Evolutionary conservation across 1,140 invertebrate genomes (phyloP), one percentile per base, ranked within the genome.

Genomic region (Arctopsyche grandis): DNA sequence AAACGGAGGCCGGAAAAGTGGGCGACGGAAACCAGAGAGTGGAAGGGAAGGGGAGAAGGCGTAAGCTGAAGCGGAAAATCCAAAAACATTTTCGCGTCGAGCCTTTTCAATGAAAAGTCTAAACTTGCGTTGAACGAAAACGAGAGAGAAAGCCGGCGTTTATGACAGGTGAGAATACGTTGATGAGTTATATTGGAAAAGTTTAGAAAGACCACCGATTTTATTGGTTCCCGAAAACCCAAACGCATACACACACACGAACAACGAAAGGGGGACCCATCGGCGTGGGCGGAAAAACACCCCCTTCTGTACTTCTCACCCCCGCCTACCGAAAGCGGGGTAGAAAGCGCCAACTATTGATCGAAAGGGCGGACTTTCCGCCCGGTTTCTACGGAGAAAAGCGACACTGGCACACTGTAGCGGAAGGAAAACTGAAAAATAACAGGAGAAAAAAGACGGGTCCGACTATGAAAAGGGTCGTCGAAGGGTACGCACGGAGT

Each of bases 141-240:
- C 44, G 44, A 3, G 48, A 52, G 16, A 52, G 12, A 16, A 12
- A 52, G 48, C 48, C 48, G 48, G 16, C 24, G 16, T 74, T 74
- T 74, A 74, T 74, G 70, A 75, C 48, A 75, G 73, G 73, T 60
- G 73, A 75, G 43, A n/a, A 52, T 22, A 38, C 74, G 29, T 58
- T 63, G 74, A 76, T 76, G 74, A 76, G 56, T 63, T 60, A 76
- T 58, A 63, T 63, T 43, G 74, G 74, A 63, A 63, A 76, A 76
- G 56, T 76, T 58, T 58, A 63, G 43, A 74, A 74, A 74, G 43
- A 24, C 70, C 43, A n/a, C 44, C 48, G 48, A 74, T 74, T 74
- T 74, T 74, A 74, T 74, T 74, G 70, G 46, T 38, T 26, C 44
- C 16, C 48, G 19, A 12, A n/a, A n/a, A 52, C 16, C 10, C 48